Conservation (phyloP, 2,797 vertebrate species). For the Halcyon badia region DNA sequence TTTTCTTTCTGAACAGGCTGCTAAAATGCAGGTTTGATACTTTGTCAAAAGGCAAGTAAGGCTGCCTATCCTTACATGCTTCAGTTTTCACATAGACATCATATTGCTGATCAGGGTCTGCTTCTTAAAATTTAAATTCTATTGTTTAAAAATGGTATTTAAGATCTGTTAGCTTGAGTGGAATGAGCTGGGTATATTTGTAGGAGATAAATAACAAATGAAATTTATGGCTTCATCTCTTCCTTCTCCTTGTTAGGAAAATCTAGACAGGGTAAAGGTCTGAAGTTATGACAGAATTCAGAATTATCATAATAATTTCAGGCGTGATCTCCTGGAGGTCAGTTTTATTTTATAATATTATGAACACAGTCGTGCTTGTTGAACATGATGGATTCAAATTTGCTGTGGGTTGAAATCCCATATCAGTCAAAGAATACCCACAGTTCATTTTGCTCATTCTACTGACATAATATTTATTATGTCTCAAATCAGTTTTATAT, state of each 20-base stretch:
- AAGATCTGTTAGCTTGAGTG: neutral
- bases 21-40: neutral
- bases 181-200: neutral
- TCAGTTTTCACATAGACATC: neutral
- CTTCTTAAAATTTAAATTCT: conserved; percentile 9
- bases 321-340: neutral
- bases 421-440: conserved; percentile 30
- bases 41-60: neutral
- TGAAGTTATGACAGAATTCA: neutral
- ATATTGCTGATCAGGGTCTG: neutral
- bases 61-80: neutral
- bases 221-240: neutral
- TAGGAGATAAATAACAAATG: neutral
- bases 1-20: conserved; percentile 28
- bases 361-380: conserved; percentile 35
- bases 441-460: conserved; percentile 41
- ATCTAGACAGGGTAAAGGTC: neutral
- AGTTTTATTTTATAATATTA: neutral
- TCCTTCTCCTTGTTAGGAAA: conserved; percentile 40
- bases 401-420: conserved; percentile 27
- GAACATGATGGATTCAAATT: conserved; percentile 37
- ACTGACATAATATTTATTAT: conserved; percentile 34
- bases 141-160: neutral
- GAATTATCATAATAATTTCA: neutral
- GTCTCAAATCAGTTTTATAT: neutral